These are phyloP conservation scores for Eremophila alpestris DNA, from an alignment of 2,797 vertebrate species.

Conservation along the genomic window DNA sequence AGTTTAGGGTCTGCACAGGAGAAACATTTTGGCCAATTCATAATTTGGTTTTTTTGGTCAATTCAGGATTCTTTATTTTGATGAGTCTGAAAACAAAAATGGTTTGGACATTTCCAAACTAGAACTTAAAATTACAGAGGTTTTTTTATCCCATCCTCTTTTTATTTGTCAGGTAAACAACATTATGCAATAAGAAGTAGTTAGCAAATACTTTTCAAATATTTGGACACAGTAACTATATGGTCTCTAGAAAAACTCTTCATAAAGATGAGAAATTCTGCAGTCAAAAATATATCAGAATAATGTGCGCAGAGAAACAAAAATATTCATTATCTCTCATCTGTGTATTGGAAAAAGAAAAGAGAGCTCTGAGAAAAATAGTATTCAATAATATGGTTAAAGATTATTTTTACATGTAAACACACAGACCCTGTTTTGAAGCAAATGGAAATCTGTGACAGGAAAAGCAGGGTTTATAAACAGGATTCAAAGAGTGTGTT, in stretches of 20 bases:
- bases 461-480: background rate
- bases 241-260: background rate
- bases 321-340: background rate
- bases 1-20: background rate
- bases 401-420: background rate
- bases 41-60: background rate
- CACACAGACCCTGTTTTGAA: background rate
- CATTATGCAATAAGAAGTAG: background rate
- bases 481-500: background rate
- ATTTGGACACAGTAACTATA: background rate
- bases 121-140: background rate
- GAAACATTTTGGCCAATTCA: background rate
- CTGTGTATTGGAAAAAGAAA: background rate
- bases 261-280: background rate
- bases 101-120: background rate
- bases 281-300: background rate
- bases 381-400: background rate
- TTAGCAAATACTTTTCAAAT: background rate
- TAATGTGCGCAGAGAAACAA: background rate
- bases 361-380: background rate
- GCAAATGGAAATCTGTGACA: background rate
- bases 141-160: background rate
- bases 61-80: background rate
- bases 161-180: background rate
- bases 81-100: background rate